phyloP scores from a whole-genome alignment of 2,113 vertebrate species.

The Chamaetylas fuelleborni region DNA sequence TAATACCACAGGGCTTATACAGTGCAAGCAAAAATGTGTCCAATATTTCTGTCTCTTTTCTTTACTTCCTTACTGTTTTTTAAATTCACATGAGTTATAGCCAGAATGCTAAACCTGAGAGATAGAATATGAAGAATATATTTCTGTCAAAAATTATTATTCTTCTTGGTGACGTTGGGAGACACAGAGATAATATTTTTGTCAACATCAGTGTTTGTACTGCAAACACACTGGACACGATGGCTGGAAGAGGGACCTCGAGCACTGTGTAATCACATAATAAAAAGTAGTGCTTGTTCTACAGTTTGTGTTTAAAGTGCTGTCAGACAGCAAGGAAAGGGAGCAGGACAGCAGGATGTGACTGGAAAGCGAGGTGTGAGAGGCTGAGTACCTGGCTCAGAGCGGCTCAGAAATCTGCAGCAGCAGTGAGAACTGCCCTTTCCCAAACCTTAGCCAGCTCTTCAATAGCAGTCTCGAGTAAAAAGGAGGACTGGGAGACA shows the following conservation, averaged over 20 bases:
- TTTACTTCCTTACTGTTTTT: not conserved
- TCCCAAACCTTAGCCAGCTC: not conserved
- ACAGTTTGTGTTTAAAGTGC: not conserved
- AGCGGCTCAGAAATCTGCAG: not conserved
- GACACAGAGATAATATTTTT: not conserved
- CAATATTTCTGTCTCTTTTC: not conserved
- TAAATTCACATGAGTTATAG: not conserved
- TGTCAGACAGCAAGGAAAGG: not conserved
- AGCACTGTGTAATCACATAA: not conserved
- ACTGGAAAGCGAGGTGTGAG: not conserved
- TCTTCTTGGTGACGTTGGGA: not conserved
- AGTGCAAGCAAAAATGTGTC: not conserved
- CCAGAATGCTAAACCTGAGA: not conserved
- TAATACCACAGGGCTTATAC: accelerated
- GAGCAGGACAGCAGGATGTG: not conserved
- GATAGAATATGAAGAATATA: not conserved
- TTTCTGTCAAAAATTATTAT: not conserved
- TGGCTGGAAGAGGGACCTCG: not conserved
- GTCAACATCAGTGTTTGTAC: not conserved
- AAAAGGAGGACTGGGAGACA: not conserved
- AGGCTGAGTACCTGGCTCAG: not conserved
- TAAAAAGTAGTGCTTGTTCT: not conserved
- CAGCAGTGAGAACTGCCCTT: not conserved
- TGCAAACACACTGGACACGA: not conserved
- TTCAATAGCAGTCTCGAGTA: not conserved